A percentile compares a stretch with the other conserved stretches of the same genome.
Evolutionary conservation across 2,888 invertebrate genomes (phyloP).

Genomic region (Busseola fusca): DNA sequence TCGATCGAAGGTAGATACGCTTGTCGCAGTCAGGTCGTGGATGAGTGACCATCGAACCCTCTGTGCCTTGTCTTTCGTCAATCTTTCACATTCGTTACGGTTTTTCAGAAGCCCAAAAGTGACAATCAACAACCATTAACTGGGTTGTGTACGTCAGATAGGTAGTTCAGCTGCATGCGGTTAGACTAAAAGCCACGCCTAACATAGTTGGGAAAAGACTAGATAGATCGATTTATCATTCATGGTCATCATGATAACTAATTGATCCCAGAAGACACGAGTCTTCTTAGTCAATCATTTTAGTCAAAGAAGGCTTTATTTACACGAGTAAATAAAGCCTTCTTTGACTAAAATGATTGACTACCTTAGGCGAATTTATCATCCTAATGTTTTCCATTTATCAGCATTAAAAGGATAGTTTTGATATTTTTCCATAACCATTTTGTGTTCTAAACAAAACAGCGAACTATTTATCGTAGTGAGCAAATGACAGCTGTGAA

Average conservation of each 20-base stretch:
- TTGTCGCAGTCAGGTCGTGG: no score
- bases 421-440: conserved; percentile 18
- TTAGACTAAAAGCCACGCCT: not conserved
- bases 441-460: conserved; percentile 38
- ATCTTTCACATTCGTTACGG: no score
- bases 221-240: not conserved
- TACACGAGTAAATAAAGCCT: not conserved
- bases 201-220: not conserved
- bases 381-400: conserved; percentile 2
- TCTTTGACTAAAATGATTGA: not conserved
- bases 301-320: not conserved
- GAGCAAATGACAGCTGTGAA: conserved; percentile 52
- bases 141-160: no score
- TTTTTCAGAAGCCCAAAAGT: not conserved
- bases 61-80: no score
- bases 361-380: not conserved
- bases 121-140: no score
- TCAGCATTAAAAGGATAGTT: conserved; percentile 11
- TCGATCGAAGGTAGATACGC: no score
- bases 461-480: conserved; percentile 51
- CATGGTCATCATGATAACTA: not conserved
- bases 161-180: no score
- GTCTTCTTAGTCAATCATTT: not conserved
- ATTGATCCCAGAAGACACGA: not conserved
- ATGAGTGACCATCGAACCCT: not conserved